These are phyloP conservation scores for Osmoderma eremita DNA, from an alignment of 2,888 invertebrate genomes.

Conservation along the genomic window DNA sequence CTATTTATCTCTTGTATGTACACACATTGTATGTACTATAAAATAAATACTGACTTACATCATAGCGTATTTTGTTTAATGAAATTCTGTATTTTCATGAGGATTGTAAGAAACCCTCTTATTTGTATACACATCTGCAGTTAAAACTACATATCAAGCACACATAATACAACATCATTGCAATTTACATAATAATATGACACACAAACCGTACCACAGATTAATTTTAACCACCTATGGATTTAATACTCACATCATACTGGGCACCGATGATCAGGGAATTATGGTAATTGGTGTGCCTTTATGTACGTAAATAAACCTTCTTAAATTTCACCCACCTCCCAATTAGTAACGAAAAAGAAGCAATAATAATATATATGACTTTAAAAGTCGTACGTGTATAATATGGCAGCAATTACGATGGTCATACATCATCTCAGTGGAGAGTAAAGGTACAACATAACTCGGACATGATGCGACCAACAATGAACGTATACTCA, in stretches of 20 bases:
- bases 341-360: constrained; percentile 29
- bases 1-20: too few species aligned
- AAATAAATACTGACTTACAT: too few species aligned
- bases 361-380: constrained; percentile 30
- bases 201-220: background rate
- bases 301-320: constrained; percentile 25
- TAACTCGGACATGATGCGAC: constrained; percentile 46
- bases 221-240: background rate
- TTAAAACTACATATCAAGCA: too few species aligned
- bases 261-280: constrained; percentile 5
- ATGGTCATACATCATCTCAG: constrained; percentile 39
- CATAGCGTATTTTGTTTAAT: too few species aligned
- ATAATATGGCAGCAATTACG: constrained; percentile 40
- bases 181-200: too few species aligned
- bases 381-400: constrained; percentile 39
- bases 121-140: too few species aligned
- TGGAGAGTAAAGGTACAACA: constrained; percentile 36
- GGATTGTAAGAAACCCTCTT: too few species aligned
- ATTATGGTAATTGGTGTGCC: constrained; percentile 26
- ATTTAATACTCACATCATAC: constrained; percentile 2
- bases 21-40: too few species aligned
- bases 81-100: too few species aligned
- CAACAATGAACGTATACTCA: constrained; percentile 49
- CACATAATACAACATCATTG: too few species aligned
- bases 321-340: constrained; percentile 30